Percentiles rank a stretch among this genome's conserved stretches.
Conservation (phyloP, 2,797 vertebrate species). For the Pteronotus mesoamericanus region DNA sequence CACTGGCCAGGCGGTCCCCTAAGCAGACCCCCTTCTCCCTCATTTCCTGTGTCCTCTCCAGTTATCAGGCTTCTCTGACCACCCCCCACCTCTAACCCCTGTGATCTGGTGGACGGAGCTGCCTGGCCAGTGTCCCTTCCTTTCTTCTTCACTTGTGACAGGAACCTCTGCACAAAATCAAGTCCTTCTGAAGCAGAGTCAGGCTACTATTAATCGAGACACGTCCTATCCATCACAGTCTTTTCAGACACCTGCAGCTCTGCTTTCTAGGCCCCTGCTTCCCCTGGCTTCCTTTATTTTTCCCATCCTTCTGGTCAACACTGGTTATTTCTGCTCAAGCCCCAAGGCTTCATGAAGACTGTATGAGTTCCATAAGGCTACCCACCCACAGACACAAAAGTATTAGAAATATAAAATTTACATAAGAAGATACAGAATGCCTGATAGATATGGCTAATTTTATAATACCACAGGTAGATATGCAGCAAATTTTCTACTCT, state of each 20-base stretch:
- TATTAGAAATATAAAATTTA: neutral
- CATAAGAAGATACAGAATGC: neutral
- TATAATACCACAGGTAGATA: constrained; percentile 1
- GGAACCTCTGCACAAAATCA: neutral
- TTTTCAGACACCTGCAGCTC: neutral
- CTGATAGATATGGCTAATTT: neutral
- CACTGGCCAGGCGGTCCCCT: neutral
- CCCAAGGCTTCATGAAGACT: constrained; percentile 1
- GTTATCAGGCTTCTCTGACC: neutral
- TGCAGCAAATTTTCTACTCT: constrained; percentile 31
- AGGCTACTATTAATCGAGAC: neutral
- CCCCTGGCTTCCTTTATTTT: neutral
- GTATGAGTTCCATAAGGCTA: neutral
- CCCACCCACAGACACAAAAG: neutral
- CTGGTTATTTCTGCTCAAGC: neutral
- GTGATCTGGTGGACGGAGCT: neutral
- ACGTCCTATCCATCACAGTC: neutral
- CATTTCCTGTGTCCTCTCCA: neutral
- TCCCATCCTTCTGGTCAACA: neutral
- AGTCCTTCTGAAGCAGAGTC: neutral
- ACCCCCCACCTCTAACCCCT: neutral
- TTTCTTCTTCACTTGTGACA: neutral
- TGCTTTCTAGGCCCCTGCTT: neutral
- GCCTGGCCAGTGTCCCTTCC: neutral
- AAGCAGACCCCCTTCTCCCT: neutral